Base-by-base conservation (phyloP, 2,113 vertebrate genomes). In the Montifringilla adamsi region DNA sequence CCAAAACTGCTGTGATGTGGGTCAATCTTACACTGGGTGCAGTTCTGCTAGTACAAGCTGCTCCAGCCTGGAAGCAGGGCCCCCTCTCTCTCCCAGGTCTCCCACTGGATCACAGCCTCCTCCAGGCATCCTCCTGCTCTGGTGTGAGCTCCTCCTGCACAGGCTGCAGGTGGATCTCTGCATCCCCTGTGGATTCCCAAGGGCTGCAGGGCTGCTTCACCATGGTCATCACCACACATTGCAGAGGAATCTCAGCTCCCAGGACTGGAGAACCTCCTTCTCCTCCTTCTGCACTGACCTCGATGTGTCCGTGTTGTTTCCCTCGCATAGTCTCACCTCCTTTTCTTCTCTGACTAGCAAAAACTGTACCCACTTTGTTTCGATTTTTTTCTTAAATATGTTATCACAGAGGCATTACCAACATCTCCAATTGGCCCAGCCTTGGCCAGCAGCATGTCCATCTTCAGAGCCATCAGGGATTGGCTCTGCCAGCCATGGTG, bases 401-500 rank as follows among this genome's bases (percentile, higher is more conserved):
- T 62, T 8, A 20, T 46, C 33, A 16, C 47, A 33, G 27, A 73
- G 33, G 13, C 3, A 1, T 63, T 46, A 22, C 17, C 8, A 84
- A 2, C 27, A 14, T 18, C 27, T 84, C 27, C 11, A 17, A 33
- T 1, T 63, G 22, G 9, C 13, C 37, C 47, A 37, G 13, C 1
- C 5, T 20, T 21, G 11, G 8, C 11, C 39, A 84, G 39, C 11
- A 14, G 58, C 27, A 27, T 6, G 6, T 37, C 33, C 47, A 73
- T 46, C 47, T 17, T 46, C 33, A 31, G 33, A 44, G 22, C 2
- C 22, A 55, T 22, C 58, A 39, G 58, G 2, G 11, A 28, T 1
- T 33, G 22, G 6, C 9, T 73, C 39, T 33, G 27, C 11, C 0
- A 0, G 68, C 46, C 33, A 5, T 18, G 11, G 11, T 22, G n/a